phyloP scores from a whole-genome alignment of 2,113 vertebrate genomes.

The Lota lota region DNA sequence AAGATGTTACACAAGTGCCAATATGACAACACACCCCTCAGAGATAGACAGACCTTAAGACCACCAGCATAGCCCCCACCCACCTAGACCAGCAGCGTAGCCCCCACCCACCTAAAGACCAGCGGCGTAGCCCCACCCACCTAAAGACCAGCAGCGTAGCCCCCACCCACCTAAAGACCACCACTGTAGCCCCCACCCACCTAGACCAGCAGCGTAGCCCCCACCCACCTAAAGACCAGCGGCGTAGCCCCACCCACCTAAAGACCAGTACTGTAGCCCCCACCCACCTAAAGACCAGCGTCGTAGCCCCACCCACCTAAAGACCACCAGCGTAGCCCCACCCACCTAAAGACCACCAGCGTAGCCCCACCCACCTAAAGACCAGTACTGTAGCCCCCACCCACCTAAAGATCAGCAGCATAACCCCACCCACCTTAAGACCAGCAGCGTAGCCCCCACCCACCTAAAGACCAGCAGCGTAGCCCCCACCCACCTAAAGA shows the following conservation, averaged over 20 bases:
- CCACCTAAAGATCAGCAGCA: not conserved
- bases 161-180: not conserved
- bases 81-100: constrained; percentile 61
- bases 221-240: not conserved
- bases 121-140: not conserved
- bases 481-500: constrained; percentile 67
- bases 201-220: too few species aligned
- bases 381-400: too few species aligned
- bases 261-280: too few species aligned
- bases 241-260: too few species aligned
- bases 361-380: too few species aligned
- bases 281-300: too few species aligned
- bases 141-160: too few species aligned
- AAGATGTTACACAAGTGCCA: constrained; percentile 2
- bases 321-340: too few species aligned
- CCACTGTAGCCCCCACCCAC: too few species aligned
- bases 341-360: too few species aligned
- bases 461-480: not conserved
- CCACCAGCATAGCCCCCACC: not conserved
- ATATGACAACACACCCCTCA: not conserved
- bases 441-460: not conserved
- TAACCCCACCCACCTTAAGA: not conserved
- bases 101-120: constrained; percentile 63
- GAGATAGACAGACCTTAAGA: not conserved
- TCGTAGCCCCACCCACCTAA: too few species aligned